Evolutionary conservation across 2,888 invertebrate species (phyloP).

Genomic region (Stenodera caucasica): DNA sequence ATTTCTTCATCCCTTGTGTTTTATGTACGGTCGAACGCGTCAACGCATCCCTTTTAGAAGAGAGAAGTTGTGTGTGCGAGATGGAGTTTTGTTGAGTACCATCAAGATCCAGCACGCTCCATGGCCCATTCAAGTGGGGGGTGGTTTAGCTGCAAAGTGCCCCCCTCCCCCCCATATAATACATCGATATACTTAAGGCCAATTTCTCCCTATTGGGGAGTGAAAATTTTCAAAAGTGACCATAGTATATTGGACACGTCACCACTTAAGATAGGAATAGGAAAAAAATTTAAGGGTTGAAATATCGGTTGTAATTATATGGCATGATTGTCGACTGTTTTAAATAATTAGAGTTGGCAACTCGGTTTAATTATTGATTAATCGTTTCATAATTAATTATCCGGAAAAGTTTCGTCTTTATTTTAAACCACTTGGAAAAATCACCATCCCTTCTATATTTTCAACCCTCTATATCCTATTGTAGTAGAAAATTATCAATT

Average conservation of each 20-base stretch:
- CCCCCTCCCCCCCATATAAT: neutral
- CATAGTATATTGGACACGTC: too few relatives aligned
- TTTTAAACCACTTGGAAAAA: too few relatives aligned
- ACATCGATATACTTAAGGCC: neutral
- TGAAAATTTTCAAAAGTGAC: too few relatives aligned
- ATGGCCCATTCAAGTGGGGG: neutral
- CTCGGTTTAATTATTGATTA: constrained; percentile 7
- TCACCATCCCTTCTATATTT: too few relatives aligned
- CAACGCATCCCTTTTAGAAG: neutral
- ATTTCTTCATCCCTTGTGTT: neutral
- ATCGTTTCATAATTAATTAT: constrained; percentile 9
- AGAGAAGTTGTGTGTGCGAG: neutral
- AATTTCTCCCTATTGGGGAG: too few relatives aligned
- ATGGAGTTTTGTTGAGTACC: constrained; percentile 3
- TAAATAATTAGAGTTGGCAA: constrained; percentile 9
- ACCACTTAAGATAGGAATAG: too few relatives aligned
- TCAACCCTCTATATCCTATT: too few relatives aligned
- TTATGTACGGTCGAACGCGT: constrained; percentile 5
- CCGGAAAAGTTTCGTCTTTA: constrained; percentile 9
- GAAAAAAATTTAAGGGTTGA: constrained; percentile 11
- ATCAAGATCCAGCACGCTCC: neutral
- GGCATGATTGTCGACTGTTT: constrained; percentile 10
- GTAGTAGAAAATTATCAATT: neutral
- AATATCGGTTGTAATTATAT: neutral
- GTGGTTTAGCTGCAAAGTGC: neutral